A percentile compares a stretch with the other conserved stretches of the same genome.
Evolutionary conservation across 2,797 vertebrate species (phyloP).

Genomic region (Ficedula albicollis): DNA sequence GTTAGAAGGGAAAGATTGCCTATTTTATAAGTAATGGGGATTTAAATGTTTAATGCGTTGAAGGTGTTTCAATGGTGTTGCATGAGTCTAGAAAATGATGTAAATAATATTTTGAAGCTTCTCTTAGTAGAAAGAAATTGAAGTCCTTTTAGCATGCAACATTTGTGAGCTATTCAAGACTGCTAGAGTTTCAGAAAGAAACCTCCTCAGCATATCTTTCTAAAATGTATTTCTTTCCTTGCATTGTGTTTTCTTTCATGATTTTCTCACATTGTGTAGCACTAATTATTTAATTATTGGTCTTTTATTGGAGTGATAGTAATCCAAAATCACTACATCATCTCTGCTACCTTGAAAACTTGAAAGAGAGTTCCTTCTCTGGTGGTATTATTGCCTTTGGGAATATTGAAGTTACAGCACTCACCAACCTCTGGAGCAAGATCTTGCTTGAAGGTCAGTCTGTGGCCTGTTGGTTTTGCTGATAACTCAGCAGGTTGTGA

Average conservation of each 20-base stretch:
- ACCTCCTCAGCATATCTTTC: background rate
- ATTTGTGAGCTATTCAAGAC: background rate
- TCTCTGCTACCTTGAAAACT: background rate
- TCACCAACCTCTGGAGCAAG: background rate
- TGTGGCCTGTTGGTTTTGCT: background rate
- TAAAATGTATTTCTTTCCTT: background rate
- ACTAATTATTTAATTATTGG: background rate
- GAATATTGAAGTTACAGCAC: background rate
- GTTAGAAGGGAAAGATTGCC: background rate
- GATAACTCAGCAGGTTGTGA: background rate
- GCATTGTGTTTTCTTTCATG: background rate
- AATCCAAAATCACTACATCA: background rate
- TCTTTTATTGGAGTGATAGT: background rate
- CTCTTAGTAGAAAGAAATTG: background rate
- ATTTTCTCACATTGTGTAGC: background rate
- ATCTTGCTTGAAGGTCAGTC: background rate
- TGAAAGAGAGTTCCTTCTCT: background rate
- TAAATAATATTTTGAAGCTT: conserved; percentile 30
- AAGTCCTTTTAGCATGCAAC: conserved; percentile 10
- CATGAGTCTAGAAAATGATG: background rate
- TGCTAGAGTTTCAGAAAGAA: background rate
- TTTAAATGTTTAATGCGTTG: conserved; percentile 47
- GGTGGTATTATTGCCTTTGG: background rate
- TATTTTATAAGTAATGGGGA: background rate
- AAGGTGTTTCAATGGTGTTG: conserved; percentile 6